These are phyloP conservation scores for Silurus glanis DNA, from an alignment of 2,113 vertebrate genomes.

Conservation along the genomic window DNA sequence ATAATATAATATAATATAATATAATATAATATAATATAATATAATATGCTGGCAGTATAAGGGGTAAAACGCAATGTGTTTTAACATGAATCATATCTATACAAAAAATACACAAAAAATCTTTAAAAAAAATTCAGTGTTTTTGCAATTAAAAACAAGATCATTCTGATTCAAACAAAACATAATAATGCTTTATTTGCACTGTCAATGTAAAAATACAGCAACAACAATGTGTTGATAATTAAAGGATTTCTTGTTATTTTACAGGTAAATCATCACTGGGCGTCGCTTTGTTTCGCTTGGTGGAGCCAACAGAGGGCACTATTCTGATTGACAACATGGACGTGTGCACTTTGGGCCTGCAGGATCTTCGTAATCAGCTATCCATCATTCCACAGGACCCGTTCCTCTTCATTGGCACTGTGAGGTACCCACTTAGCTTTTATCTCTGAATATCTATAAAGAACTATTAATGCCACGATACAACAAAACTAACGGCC, in stretches of 20 bases:
- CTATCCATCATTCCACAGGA: slow-evolving; percentile 82
- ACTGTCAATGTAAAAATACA: not conserved
- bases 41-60: not conserved
- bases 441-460: not conserved
- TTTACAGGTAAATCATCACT: slow-evolving; percentile 78
- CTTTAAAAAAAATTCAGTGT: no score
- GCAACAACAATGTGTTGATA: no score
- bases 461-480: not conserved
- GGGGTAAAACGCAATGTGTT: no score
- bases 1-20: no score
- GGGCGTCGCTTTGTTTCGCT: slow-evolving; percentile 74
- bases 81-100: no score
- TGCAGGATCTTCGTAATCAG: slow-evolving; percentile 76
- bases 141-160: no score
- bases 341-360: slow-evolving; percentile 67
- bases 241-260: not conserved
- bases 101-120: not conserved
- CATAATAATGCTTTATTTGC: not conserved
- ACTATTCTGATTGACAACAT: slow-evolving; percentile 75
- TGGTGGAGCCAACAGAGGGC: slow-evolving; percentile 73
- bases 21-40: no score
- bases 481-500: not conserved
- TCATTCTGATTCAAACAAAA: no score
- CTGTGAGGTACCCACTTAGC: slow-evolving; percentile 70
- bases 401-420: slow-evolving; percentile 78